A percentile compares a stretch with the other conserved stretches of the same genome.
Conservation (phyloP, 2,888 invertebrate species). For the Ectemnius cavifrons region DNA sequence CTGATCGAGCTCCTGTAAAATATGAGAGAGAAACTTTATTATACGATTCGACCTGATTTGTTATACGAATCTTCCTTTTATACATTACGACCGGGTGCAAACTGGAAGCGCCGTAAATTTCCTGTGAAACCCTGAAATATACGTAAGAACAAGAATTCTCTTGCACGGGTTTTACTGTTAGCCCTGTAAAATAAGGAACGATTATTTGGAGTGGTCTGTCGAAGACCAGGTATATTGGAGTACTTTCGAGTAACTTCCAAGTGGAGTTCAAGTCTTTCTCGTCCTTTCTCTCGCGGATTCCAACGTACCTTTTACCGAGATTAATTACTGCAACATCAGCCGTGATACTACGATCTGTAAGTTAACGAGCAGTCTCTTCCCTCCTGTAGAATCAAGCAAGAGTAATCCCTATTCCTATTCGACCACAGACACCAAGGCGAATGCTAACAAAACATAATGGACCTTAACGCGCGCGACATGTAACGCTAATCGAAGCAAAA, state of each 20-base stretch:
- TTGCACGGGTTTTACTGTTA: too few relatives aligned
- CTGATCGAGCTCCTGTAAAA: neutral
- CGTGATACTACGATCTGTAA: neutral
- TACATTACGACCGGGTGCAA: neutral
- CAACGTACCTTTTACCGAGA: neutral
- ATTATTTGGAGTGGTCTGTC: neutral
- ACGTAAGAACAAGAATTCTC: neutral
- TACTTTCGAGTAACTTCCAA: too few relatives aligned
- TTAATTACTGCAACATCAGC: neutral
- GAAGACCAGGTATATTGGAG: neutral
- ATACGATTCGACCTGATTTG: neutral
- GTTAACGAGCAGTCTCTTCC: neutral
- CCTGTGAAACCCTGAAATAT: neutral
- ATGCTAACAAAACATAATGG: constrained; percentile 1
- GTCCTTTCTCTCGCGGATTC: too few relatives aligned
- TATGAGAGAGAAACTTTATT: neutral
- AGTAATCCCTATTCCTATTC: neutral
- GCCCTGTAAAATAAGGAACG: neutral
- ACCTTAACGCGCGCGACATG: constrained; percentile 2
- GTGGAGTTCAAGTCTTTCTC: too few relatives aligned
- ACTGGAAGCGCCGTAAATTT: neutral
- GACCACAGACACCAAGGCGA: neutral
- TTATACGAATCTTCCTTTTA: neutral
- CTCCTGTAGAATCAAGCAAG: neutral
- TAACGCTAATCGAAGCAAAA: constrained; percentile 5